Base-by-base conservation (phyloP, 2,888 invertebrate species). In the Antitype chi region DNA sequence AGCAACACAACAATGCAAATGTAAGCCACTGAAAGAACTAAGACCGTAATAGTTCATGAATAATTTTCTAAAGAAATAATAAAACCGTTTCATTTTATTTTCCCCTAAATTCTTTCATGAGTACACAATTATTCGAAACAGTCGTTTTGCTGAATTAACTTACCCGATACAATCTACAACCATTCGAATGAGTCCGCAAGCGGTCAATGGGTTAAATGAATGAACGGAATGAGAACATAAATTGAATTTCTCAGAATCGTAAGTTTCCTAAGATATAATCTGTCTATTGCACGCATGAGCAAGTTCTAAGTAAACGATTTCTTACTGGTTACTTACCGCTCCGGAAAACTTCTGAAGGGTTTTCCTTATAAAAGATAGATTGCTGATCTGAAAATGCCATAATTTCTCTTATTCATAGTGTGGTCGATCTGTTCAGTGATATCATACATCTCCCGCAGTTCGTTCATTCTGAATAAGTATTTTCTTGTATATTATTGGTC, bases 171-270 rank as follows among this genome's bases (percentile, higher is more conserved):
- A 20, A 78, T 63, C 62, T 67, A 62, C 60, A 43, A 23, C 23
- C 7, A 25, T 32, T 55, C 6, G 55, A 23, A 17, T 38, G 13
- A 52, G 68, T 25, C 57, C 23, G 17, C 64, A 13, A 43, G 32
- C 84, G 72, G 84, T 84, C 84, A 83, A 79, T 79, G 62, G 67
- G 84, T 83, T 70, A 70, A 55, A 23, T 59, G 63, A 82, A 62
- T 82, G 78, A 82, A 63, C 32, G 62, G n/a, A 81, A 78, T 76
- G 67, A 81, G 55, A 63, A 66, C n/a, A 55, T 82, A 69, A 64
- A 82, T 82, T 55, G 52, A 32, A 60, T 67, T 81, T 73, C 84
- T 70, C 3, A 62, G 66, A 68, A 80, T 59, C 55, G 60, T 84
- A 80, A 80, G 81, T 84, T 80, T 68, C 49, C 79, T 68, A 57